Evolutionary conservation across 2,113 vertebrate genomes (phyloP).

Genomic region (Psettodes erumei): DNA sequence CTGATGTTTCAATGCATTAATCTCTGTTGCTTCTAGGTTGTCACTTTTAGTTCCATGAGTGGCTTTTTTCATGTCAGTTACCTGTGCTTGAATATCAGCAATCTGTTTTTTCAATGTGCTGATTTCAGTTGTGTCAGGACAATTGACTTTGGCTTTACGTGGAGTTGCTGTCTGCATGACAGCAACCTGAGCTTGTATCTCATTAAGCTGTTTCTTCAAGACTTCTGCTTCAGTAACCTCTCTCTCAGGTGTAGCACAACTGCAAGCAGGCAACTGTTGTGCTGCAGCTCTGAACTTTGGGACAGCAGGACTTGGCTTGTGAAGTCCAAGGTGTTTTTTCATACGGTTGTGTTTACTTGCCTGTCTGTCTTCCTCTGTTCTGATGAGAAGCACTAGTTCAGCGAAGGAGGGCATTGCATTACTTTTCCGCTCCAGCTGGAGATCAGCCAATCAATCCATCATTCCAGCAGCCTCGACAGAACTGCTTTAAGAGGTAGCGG

Average conservation of each 20-base stretch:
- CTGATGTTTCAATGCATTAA: conserved; percentile 3
- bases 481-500: no score
- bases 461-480: no score
- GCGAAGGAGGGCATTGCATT: no score
- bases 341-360: no score
- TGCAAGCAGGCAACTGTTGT: no score
- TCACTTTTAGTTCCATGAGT: background rate
- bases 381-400: no score
- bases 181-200: conserved; percentile 1
- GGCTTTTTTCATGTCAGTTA: background rate
- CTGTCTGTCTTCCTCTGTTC: no score
- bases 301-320: background rate
- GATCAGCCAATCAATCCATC: no score
- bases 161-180: background rate
- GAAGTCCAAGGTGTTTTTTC: no score
- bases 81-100: background rate
- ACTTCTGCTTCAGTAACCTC: background rate
- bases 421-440: no score
- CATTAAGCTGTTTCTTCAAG: background rate
- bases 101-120: conserved; percentile 5
- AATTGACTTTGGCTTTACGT: background rate
- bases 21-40: background rate
- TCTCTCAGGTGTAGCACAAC: background rate
- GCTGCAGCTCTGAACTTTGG: no score
- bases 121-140: background rate